These are phyloP conservation scores for Oreochromis spilurus DNA, from an alignment of 2,113 vertebrate species.

Conservation along the genomic window DNA sequence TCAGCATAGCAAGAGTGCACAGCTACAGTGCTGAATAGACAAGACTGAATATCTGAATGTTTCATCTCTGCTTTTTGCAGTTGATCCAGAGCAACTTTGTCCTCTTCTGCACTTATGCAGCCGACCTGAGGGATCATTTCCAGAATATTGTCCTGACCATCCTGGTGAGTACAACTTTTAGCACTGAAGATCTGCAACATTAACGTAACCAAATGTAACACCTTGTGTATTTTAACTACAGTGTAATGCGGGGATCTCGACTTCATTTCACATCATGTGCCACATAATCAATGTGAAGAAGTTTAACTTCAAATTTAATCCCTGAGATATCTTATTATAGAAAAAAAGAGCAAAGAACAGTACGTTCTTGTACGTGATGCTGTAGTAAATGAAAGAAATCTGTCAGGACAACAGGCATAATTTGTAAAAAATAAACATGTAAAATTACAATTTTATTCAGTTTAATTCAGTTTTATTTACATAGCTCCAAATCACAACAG, in stretches of 20 bases:
- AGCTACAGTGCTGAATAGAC: constrained; percentile 34
- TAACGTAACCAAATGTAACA: background rate
- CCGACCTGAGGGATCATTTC: constrained; percentile 83
- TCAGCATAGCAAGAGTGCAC: background rate
- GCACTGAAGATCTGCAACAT: background rate
- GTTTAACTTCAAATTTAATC: background rate
- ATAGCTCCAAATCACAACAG: accelerated
- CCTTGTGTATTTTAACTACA: background rate
- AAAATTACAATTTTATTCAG: background rate
- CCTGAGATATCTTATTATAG: background rate
- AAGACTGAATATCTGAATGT: constrained; percentile 12
- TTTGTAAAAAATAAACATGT: background rate
- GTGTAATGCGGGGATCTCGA: accelerated
- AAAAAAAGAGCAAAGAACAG: background rate
- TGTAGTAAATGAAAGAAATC: background rate
- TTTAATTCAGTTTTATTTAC: background rate
- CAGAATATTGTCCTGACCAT: constrained; percentile 91
- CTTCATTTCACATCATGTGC: background rate
- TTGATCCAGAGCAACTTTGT: constrained; percentile 93
- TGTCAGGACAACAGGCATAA: accelerated
- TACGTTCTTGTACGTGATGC: background rate
- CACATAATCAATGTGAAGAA: background rate
- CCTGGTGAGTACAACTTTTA: constrained; percentile 78
- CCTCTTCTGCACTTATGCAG: constrained; percentile 90
- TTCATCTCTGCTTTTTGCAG: constrained; percentile 68